A percentile compares a stretch with the other conserved stretches of the same genome.
Evolutionary conservation across 1,140 invertebrate genomes (phyloP).

Genomic region (Caenorhabditis tropicalis): DNA sequence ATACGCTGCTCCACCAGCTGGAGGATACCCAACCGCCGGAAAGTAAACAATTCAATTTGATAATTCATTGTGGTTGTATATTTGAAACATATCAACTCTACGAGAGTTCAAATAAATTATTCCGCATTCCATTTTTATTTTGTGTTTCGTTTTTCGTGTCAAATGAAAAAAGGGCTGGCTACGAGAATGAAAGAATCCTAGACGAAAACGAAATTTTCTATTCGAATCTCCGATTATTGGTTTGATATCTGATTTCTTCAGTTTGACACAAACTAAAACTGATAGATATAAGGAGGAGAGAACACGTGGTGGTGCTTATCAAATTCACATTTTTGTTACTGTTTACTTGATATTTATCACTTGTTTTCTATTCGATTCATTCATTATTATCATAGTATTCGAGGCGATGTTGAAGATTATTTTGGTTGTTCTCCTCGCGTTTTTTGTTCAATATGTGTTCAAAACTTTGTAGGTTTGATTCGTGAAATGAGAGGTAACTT

Average conservation of each 20-base stretch:
- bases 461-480: slow-evolving; percentile 11
- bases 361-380: neutral
- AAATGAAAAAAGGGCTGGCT: too few species aligned
- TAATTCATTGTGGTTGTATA: neutral
- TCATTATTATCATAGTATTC: neutral
- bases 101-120: slow-evolving; percentile 23
- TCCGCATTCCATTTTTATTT: neutral
- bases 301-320: neutral
- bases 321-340: neutral
- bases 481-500: neutral
- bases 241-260: too few species aligned
- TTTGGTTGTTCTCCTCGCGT: neutral
- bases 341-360: neutral
- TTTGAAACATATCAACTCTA: neutral
- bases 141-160: neutral
- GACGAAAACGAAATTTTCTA: too few species aligned
- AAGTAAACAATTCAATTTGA: neutral
- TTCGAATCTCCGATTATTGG: too few species aligned
- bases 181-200: too few species aligned
- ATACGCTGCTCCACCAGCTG: neutral
- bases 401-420: slow-evolving; percentile 3
- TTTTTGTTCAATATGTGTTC: slow-evolving; percentile 19
- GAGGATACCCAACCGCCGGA: neutral
- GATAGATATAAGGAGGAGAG: neutral
- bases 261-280: slow-evolving; percentile 3